Evolutionary conservation across 2,113 vertebrate species (phyloP), one percentile per base, ranked within the genome.

Genomic region (Tyrannus savana): DNA sequence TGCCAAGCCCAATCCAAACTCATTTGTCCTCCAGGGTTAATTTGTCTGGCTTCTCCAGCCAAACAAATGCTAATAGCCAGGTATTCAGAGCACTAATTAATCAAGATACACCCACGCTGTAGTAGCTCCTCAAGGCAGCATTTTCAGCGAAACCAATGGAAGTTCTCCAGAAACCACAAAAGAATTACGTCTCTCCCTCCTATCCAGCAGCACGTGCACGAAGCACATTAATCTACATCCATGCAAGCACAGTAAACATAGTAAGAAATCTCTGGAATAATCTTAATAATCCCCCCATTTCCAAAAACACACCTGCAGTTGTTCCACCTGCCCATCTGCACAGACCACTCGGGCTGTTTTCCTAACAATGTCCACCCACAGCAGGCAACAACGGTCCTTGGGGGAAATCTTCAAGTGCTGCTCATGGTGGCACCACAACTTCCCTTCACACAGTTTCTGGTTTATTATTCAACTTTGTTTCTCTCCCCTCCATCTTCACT

Each of bases 141-240:
- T 53, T 86, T 90, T 73, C 79, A 80, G 46, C 10, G 14, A 77
- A 92, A 80, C 37, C 41, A 86, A 30, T 25, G 47, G 73, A 90
- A 90, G 47, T 33, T 76, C n/a, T 94, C 83, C 84, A 95, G 80
- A 77, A 92, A 89, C n/a, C 72, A 89, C 68, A 49, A 23, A 73
- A 56, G 31, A 87, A 62, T 81, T 37, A 59, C 33, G 35, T 46
- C 19, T 84, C 59, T 46, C 17, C 41, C 27, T 63, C 35, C 30
- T 52, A 52, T 84, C 42, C 35, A 68, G 44, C 44, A 90, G 67
- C 49, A 66, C 31, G 37, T n/a, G n/a, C 22, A n/a, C 3, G 37
- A 74, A 76, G 46, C 19, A 60, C 42, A 77, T 42, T 33, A 56
- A 79, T 25, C 79, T 73, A n/a, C 0, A 1, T 4, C 46, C 25